Conservation (phyloP, 2,113 vertebrate genomes). For the Rhinopithecus roxellana region DNA sequence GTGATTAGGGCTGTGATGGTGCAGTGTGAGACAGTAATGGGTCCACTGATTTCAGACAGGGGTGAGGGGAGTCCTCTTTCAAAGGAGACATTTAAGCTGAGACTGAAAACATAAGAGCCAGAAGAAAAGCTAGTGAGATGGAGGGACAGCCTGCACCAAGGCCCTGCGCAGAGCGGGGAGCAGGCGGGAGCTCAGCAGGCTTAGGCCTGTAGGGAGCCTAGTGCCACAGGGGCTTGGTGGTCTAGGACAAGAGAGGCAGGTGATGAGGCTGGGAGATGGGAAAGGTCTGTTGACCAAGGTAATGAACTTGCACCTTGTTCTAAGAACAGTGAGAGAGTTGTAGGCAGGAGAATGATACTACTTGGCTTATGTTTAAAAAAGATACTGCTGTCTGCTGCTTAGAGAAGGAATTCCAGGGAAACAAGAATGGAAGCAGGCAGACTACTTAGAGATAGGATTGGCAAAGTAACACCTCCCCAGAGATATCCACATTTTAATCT, state of each 20-base stretch:
- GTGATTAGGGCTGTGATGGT: too few species aligned
- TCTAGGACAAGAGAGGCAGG: not conserved
- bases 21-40: not conserved
- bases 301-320: not conserved
- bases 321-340: not conserved
- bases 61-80: not conserved
- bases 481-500: too few species aligned
- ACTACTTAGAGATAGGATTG: not conserved
- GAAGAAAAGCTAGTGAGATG: not conserved
- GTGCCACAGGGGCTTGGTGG: too few species aligned
- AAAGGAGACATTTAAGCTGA: not conserved
- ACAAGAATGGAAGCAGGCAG: not conserved
- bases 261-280: not conserved
- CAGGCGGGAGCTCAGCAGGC: not conserved
- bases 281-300: not conserved
- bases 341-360: not conserved
- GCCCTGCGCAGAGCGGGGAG: rapidly evolving
- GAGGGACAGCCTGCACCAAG: not conserved
- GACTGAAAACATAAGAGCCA: not conserved
- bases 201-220: not conserved
- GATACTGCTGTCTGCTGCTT: not conserved
- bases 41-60: not conserved
- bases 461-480: not conserved
- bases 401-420: not conserved
- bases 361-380: not conserved